Percentiles rank a stretch among this genome's conserved stretches.
These are phyloP conservation scores for Heteractis magnifica DNA, from an alignment of 92 coral and sea anemone genomes.

Conservation along the genomic window DNA sequence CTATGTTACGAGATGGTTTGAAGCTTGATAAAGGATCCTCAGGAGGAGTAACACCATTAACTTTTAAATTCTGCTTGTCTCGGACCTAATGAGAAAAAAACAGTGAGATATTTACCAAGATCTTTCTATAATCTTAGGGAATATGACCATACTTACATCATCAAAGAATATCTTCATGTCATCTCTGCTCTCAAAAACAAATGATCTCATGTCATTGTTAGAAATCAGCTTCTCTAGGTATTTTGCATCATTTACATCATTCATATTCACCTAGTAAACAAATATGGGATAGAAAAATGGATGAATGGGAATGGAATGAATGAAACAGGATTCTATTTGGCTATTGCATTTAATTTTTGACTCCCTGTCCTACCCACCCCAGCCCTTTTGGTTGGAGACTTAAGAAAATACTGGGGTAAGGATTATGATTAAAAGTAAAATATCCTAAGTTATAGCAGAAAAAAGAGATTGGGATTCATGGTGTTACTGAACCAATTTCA, in stretches of 20 bases:
- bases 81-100: slow-evolving; percentile 60
- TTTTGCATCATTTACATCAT: slow-evolving; percentile 72
- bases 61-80: slow-evolving; percentile 76
- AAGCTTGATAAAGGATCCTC: slow-evolving; percentile 70
- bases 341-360: no score
- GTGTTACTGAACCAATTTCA: no score
- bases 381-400: no score
- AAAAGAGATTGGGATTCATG: no score
- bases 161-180: slow-evolving; percentile 81
- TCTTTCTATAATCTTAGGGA: background rate
- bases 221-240: slow-evolving; percentile 77
- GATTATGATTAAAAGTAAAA: no score
- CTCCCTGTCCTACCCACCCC: no score
- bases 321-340: background rate
- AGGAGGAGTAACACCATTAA: slow-evolving; percentile 95
- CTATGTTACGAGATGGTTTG: slow-evolving; percentile 65
- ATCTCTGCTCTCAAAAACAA: slow-evolving; percentile 92
- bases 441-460: no score
- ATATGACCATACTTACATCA: slow-evolving; percentile 54
- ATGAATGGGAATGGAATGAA: background rate
- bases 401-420: no score
- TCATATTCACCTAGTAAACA: slow-evolving; percentile 76
- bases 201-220: slow-evolving; percentile 80
- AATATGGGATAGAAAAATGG: background rate
- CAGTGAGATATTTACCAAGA: background rate